Conservation (phyloP, 1,140 invertebrate genomes). For the Hydropsyche tenuis region DNA sequence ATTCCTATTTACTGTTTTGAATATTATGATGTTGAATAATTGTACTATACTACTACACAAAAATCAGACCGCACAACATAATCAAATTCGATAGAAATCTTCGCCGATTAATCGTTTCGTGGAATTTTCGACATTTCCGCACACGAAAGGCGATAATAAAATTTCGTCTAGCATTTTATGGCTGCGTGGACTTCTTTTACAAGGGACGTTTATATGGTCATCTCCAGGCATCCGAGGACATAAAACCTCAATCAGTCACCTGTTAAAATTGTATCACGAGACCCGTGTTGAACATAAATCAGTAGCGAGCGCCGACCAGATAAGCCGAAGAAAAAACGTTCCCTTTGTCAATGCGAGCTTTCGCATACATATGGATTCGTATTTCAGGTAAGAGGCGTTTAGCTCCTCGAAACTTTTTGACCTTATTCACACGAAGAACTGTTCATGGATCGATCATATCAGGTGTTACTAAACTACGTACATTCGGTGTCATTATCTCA, state of each 20-base stretch:
- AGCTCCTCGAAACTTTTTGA: neutral
- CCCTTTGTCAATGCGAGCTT: constrained; percentile 4
- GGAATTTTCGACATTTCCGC: neutral
- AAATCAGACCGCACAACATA: neutral
- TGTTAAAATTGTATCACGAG: constrained; percentile 38
- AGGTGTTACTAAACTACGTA: constrained; percentile 3
- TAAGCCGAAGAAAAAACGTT: constrained; percentile 19
- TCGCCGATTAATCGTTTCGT: neutral
- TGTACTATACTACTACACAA: neutral
- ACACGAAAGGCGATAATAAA: neutral
- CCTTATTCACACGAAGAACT: constrained; percentile 15
- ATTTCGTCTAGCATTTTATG: neutral
- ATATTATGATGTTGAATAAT: no score
- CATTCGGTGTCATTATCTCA: neutral
- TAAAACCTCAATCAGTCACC: constrained; percentile 45
- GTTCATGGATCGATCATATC: neutral
- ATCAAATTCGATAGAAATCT: neutral
- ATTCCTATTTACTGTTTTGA: no score
- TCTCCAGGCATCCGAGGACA: constrained; percentile 11
- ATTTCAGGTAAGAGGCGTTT: neutral
- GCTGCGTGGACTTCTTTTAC: neutral
- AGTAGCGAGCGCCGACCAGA: constrained; percentile 41
- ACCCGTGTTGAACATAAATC: constrained; percentile 43
- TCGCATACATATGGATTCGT: neutral
- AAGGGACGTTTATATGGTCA: constrained; percentile 14